A percentile compares a stretch with the other conserved stretches of the same genome.
Evolutionary conservation across 2,797 vertebrate species (phyloP).

Genomic region (Hylomyscus alleni): DNA sequence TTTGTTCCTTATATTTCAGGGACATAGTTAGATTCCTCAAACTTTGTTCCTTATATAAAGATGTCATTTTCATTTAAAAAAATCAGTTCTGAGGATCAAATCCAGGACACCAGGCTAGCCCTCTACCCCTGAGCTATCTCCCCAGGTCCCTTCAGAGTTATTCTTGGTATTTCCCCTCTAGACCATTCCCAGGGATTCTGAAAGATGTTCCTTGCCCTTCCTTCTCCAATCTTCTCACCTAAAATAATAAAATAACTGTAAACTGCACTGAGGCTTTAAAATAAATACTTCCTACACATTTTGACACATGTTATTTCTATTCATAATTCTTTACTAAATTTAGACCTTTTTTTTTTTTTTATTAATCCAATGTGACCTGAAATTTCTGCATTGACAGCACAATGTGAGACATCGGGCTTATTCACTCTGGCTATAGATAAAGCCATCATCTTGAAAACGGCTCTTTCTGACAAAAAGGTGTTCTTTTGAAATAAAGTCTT

Average conservation of each 20-base stretch:
- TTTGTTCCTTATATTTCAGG: background rate
- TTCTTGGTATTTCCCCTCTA: background rate
- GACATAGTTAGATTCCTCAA: background rate
- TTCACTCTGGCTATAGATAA: slow-evolving; percentile 95
- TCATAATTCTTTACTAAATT: slow-evolving; percentile 93
- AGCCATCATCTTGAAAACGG: slow-evolving; percentile 98
- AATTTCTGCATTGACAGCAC: slow-evolving; percentile 95
- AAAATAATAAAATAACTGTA: slow-evolving; percentile 83
- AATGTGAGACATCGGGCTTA: slow-evolving; percentile 93
- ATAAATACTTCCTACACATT: slow-evolving; percentile 88
- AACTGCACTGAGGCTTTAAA: slow-evolving; percentile 83
- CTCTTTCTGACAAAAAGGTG: slow-evolving; percentile 95
- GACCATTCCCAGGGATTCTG: background rate
- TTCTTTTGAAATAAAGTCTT: slow-evolving; percentile 96
- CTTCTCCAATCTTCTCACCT: slow-evolving; percentile 54
- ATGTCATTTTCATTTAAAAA: background rate
- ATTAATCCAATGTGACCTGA: slow-evolving; percentile 93
- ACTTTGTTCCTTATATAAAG: background rate
- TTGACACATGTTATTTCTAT: slow-evolving; percentile 93
- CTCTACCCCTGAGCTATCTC: fast-evolving
- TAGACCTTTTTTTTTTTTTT: slow-evolving; percentile 91
- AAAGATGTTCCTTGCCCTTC: background rate
- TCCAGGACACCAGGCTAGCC: too few relatives aligned
- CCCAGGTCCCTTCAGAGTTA: background rate
- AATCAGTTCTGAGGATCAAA: too few relatives aligned